These are phyloP conservation scores for Apteryx owenii DNA, from an alignment of 2,113 vertebrate species.

Conservation along the genomic window DNA sequence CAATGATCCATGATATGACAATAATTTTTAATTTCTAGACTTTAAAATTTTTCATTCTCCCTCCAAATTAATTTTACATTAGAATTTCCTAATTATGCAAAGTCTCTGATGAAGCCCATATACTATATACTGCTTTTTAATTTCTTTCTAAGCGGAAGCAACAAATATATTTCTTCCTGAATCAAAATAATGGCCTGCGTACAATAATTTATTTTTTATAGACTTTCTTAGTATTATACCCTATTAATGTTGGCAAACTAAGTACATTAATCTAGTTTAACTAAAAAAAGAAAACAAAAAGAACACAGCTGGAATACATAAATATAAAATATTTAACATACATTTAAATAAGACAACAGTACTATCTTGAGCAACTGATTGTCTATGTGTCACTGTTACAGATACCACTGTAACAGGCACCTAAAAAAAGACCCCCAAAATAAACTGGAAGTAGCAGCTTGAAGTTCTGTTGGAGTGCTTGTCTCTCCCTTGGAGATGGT, in stretches of 20 bases:
- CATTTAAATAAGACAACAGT: neutral
- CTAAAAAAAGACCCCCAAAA: slow-evolving; percentile 26
- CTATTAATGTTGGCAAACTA: neutral
- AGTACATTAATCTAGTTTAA: neutral
- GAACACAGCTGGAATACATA: neutral
- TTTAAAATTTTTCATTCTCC: neutral
- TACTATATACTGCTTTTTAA: neutral
- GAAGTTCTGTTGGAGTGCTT: slow-evolving; percentile 57
- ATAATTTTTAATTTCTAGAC: neutral
- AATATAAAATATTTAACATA: neutral
- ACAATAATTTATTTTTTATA: neutral
- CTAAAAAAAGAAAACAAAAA: neutral
- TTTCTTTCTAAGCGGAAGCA: neutral
- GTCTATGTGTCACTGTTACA: neutral
- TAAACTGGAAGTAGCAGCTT: slow-evolving; percentile 52
- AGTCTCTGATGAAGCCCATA: neutral
- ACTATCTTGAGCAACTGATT: neutral
- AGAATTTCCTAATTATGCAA: neutral
- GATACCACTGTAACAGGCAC: neutral
- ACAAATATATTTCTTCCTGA: neutral
- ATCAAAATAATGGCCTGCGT: neutral
- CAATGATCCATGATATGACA: neutral
- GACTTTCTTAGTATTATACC: neutral
- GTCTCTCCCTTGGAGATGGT: slow-evolving; percentile 46
- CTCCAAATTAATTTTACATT: neutral